A percentile compares a stretch with the other conserved stretches of the same genome.
Evolutionary conservation across 1,140 invertebrate genomes (phyloP).

Genomic region (Meloidogyne hapla): DNA sequence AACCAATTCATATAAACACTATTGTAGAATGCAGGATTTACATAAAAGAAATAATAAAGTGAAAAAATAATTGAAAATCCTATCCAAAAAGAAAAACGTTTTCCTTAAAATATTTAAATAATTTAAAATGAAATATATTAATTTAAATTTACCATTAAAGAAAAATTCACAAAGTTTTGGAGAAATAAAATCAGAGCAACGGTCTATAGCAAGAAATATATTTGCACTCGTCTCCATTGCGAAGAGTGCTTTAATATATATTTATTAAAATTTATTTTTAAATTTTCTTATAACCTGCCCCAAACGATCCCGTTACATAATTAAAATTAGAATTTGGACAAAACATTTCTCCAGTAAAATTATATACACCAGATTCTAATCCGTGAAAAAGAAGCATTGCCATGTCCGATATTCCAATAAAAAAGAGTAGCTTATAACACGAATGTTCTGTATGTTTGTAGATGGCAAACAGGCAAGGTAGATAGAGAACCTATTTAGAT

Average conservation of each 20-base stretch:
- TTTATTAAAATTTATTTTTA: background rate
- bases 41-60: conserved; percentile 14
- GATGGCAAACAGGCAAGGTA: conserved; percentile 13
- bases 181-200: background rate
- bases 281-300: background rate
- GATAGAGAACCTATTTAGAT: background rate
- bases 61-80: background rate
- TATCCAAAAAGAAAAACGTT: background rate
- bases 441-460: conserved; percentile 1
- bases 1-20: conserved; percentile 16
- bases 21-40: conserved; percentile 6
- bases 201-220: conserved; percentile 7
- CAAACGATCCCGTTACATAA: background rate
- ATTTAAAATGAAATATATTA: background rate
- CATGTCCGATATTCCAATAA: conserved; percentile 12
- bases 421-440: conserved; percentile 13
- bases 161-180: background rate
- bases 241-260: background rate
- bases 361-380: conserved; percentile 2
- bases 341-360: conserved; percentile 12
- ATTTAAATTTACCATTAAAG: background rate
- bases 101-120: conserved; percentile 2
- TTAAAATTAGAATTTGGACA: background rate
- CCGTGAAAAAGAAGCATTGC: conserved; percentile 12
- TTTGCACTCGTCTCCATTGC: conserved; percentile 10